These are phyloP conservation scores for Melieria crassipennis DNA, from an alignment of 2,888 invertebrate species.

Conservation along the genomic window DNA sequence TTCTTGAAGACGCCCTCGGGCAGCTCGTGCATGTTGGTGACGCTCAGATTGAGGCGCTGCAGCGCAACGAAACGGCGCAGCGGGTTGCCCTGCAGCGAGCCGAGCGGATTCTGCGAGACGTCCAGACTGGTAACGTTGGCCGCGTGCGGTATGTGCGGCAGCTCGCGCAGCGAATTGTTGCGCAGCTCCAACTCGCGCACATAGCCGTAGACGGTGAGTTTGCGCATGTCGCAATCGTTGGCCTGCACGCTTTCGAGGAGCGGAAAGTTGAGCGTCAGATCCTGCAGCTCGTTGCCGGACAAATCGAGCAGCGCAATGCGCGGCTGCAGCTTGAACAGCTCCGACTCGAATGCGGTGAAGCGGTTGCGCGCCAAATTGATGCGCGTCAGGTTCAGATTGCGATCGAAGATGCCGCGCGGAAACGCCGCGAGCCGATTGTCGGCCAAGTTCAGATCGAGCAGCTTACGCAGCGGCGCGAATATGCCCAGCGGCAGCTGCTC, in stretches of 20 bases:
- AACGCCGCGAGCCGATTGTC: slow-evolving; percentile 54
- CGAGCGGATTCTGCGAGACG: slow-evolving; percentile 58
- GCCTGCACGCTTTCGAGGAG: slow-evolving; percentile 50
- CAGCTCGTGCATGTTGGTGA: slow-evolving; percentile 56
- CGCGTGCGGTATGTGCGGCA: slow-evolving; percentile 59
- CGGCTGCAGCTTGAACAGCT: slow-evolving; percentile 55
- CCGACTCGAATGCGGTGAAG: slow-evolving; percentile 56
- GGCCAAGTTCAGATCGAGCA: slow-evolving; percentile 55
- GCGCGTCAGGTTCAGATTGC: slow-evolving; percentile 57
- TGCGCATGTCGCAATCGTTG: slow-evolving; percentile 59
- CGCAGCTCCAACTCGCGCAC: slow-evolving; percentile 57
- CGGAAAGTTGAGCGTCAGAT: slow-evolving; percentile 57
- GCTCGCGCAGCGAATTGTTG: slow-evolving; percentile 59
- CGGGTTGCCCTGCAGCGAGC: slow-evolving; percentile 57
- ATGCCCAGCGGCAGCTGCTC: slow-evolving; percentile 51
- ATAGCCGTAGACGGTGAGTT: slow-evolving; percentile 55
- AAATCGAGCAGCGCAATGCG: slow-evolving; percentile 55
- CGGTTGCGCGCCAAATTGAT: slow-evolving; percentile 55
- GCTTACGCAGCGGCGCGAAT: slow-evolving; percentile 54
- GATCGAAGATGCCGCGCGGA: slow-evolving; percentile 57
- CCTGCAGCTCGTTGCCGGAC: slow-evolving; percentile 58
- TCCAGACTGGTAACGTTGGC: slow-evolving; percentile 58
- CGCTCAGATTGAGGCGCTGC: slow-evolving; percentile 58
- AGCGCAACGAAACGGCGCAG: slow-evolving; percentile 55
- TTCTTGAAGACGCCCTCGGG: slow-evolving; percentile 60